phyloP scores from a whole-genome alignment of 2,888 invertebrate genomes.

The Falcaria lacertinaria region DNA sequence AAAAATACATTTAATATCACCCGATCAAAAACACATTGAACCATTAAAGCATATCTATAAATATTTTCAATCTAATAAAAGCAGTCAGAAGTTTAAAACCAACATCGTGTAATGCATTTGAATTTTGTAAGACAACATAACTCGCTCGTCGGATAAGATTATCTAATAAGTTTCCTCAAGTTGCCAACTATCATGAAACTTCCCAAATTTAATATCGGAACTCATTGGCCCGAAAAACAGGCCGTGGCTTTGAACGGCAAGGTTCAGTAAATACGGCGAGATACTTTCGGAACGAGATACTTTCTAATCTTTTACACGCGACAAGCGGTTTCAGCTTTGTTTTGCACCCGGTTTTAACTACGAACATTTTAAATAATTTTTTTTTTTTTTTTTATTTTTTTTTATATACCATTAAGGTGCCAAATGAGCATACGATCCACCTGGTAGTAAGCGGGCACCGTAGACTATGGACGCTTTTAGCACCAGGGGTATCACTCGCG shows the following conservation, averaged over 20 bases:
- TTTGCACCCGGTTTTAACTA: neutral
- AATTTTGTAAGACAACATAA: neutral
- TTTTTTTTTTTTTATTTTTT: no score
- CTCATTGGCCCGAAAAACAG: conserved; percentile 39
- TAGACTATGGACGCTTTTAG: no score
- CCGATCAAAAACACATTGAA: no score
- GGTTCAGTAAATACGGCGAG: neutral
- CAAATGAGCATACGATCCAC: no score
- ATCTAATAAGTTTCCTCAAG: conserved; percentile 33
- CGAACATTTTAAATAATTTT: no score
- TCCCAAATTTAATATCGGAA: conserved; percentile 37
- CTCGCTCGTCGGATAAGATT: conserved; percentile 23
- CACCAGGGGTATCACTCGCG: no score
- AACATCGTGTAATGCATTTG: conserved; percentile 6
- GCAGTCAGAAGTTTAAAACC: neutral
- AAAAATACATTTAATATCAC: no score
- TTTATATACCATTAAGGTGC: no score
- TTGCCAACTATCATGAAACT: conserved; percentile 32
- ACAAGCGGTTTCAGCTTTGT: neutral
- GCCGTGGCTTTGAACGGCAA: conserved; percentile 11
- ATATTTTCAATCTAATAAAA: no score
- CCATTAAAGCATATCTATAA: no score
- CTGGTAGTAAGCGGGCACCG: no score
- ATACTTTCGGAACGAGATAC: neutral
- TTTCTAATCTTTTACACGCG: neutral